Percentiles rank a stretch among this genome's conserved stretches.
Conservation (phyloP, 2,797 vertebrate species). For the Sarcophilus harrisii region DNA sequence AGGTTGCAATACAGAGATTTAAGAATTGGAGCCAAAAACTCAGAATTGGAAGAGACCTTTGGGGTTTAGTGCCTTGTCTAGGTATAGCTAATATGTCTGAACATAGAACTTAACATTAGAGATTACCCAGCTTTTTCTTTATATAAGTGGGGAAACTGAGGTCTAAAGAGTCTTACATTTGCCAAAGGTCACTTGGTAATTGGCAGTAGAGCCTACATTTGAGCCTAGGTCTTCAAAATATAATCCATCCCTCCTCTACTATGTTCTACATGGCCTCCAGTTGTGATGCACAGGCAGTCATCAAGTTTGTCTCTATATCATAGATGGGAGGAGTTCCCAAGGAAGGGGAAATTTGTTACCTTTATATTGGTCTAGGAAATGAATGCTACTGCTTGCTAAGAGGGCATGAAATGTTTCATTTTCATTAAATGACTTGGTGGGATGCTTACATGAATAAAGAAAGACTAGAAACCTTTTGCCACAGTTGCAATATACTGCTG, state of each 20-base stretch:
- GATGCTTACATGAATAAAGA: constrained; percentile 15
- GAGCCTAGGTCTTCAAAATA: background rate
- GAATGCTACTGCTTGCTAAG: constrained; percentile 53
- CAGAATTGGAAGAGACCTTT: background rate
- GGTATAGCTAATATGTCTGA: background rate
- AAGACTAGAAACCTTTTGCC: constrained; percentile 2
- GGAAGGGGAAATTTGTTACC: constrained; percentile 32
- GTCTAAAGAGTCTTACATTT: background rate
- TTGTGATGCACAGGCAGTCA: background rate
- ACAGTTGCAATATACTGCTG: background rate
- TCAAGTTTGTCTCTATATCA: constrained; percentile 12
- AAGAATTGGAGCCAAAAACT: background rate
- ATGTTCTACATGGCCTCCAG: background rate
- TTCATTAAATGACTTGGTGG: constrained; percentile 51
- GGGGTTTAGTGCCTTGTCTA: background rate
- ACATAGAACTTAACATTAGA: background rate
- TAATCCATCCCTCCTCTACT: background rate
- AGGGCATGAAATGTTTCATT: constrained; percentile 60
- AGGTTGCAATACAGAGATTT: background rate
- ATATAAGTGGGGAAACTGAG: background rate
- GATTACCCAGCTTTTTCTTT: background rate
- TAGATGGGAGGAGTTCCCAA: background rate
- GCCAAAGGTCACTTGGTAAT: background rate
- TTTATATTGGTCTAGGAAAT: constrained; percentile 40
- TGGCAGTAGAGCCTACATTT: background rate